These are phyloP conservation scores for Scatophagus argus DNA, from an alignment of 2,113 vertebrate species.

Conservation along the genomic window DNA sequence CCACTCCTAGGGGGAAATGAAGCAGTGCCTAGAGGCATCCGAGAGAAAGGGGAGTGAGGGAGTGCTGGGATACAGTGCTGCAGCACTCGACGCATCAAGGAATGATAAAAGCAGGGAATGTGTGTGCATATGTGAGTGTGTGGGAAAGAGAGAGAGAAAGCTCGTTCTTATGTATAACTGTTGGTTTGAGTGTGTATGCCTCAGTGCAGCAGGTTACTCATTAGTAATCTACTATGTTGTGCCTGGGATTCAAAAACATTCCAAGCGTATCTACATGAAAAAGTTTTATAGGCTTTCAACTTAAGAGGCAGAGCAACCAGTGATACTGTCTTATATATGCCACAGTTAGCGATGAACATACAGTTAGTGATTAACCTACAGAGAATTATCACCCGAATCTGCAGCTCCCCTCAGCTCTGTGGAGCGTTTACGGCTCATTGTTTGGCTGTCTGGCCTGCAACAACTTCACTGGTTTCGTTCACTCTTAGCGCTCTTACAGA, in stretches of 20 bases:
- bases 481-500: not conserved
- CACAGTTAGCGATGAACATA: not conserved
- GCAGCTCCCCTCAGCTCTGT: not conserved
- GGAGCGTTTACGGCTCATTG: not conserved
- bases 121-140: not conserved
- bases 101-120: constrained; percentile 13
- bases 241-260: constrained; percentile 44
- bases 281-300: not conserved
- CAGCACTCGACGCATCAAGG: constrained; percentile 34
- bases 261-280: constrained; percentile 6
- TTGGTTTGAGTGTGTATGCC: constrained; percentile 7
- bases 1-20: constrained; percentile 58
- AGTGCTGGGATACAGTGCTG: not conserved
- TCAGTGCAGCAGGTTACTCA: constrained; percentile 44
- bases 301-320: not conserved
- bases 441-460: not conserved
- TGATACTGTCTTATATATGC: not conserved
- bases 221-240: constrained; percentile 41
- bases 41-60: not conserved
- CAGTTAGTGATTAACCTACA: not conserved
- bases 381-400: not conserved
- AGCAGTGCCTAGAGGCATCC: constrained; percentile 52
- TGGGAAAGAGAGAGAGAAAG: not conserved
- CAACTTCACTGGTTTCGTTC: not conserved
- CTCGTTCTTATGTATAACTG: constrained; percentile 10